Evolutionary conservation across 2,113 vertebrate species (phyloP), one percentile per base, ranked within the genome.

Genomic region (Laticauda colubrina): DNA sequence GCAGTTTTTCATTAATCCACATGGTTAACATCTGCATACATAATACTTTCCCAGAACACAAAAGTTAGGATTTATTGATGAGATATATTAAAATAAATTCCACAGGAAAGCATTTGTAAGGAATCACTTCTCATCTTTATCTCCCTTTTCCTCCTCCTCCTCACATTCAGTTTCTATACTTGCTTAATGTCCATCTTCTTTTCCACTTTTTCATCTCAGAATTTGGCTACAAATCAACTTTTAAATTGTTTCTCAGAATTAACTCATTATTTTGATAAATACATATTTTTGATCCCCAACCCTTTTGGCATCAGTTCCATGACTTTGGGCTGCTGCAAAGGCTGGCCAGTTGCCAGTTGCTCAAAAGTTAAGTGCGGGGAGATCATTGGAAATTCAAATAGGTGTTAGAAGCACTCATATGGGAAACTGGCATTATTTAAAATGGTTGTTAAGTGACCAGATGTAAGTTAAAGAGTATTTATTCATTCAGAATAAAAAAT

Each of bases 61-160:
- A 93, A 48, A 48, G 3, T 88, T 95, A 93, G 57, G 57, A 88
- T 94, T 93, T 61, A 6, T 45, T 45, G 85, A 11, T 45, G 7
- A 45, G 8, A 43, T 21, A 91, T 88, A 89, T 20, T 89, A 86
- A 34, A 56, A 91, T 69, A 21, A 20, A 69, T 61, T 61, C 7
- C 4, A 29, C 21, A 45, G 39, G 34, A 43, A 61, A 94, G 2
- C 34, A 55, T 94, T 95, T 95, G 51, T 88, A 56, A 94, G 89
- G 87, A 18, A 34, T 81, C n/a, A 18, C 26, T 64, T 26, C 24
- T 26, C 26, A 29, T 64, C 9, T 29, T 29, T 64, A 64, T 26
- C 26, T 29, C 26, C 26, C 9, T 59, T 24, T 4, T 61, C 56
- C 2, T 59, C 56, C 56, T 57, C 5, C 5, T 57, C 26, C 11